Evolutionary conservation across 2,113 vertebrate genomes (phyloP), one percentile per base, ranked within the genome.

Genomic region (Actinemys pallida): DNA sequence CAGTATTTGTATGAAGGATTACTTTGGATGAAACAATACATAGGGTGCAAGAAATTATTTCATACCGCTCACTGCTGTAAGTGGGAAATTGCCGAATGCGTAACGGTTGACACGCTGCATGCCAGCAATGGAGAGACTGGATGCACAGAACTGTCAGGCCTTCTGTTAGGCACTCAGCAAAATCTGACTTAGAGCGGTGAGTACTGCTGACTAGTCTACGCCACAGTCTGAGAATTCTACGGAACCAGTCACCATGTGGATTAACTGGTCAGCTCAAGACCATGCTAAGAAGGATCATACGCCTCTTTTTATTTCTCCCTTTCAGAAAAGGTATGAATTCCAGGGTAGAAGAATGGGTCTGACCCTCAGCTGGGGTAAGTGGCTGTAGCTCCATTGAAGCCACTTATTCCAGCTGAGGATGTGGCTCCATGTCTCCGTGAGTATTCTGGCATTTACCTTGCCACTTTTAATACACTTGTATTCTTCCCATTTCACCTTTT

Each of bases 401-500:
- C 62, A 65, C 14, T 65, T 65, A 65, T 31, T 65, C 14, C 19
- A 42, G 20, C 22, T 3, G 11, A 75, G 19, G 22, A 75, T 45
- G n/a, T 42, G 69, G 16, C 69, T 42, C 39, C 17, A 22, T 42
- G 5, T 45, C 10, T 75, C 72, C 78, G 39, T 29, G 6, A 35
- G 29, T 91, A n/a, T 17, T 86, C 47, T 59, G 1, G 0, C n/a
- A 24, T 91, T 90, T 81, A 49, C 31, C 6, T 92, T 86, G 56
- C 52, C 83, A 27, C 31, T 59, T 65, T 11, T 69, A 69, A 90
- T 91, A 2, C 4, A 83, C 29, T 22, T 16, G 6, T 57, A 2
- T 76, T 86, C 31, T 85, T 94, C 83, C 76, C 84, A 88, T 92
- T 59, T 10, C 81, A 54, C 8, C n/a, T 88, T 93, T 87, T 85